A percentile compares a stretch with the other conserved stretches of the same genome.
These are phyloP conservation scores for Hartigia nigra DNA, from an alignment of 2,888 invertebrate species.

Conservation along the genomic window DNA sequence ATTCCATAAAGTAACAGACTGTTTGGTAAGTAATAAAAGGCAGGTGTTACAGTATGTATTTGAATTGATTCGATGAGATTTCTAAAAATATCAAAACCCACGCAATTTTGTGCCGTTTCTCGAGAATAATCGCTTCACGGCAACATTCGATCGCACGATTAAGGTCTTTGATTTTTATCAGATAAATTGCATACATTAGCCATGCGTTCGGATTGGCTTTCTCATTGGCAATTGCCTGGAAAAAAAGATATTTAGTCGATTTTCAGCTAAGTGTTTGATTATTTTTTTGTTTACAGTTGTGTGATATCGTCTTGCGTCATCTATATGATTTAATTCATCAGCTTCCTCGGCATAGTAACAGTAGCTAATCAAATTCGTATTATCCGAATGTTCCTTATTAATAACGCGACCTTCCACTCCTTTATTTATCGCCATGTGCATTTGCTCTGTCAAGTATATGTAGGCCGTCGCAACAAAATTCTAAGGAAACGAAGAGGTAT, in stretches of 20 bases:
- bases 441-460: conserved; percentile 47
- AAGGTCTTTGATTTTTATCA: conserved; percentile 34
- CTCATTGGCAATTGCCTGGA: conserved; percentile 36
- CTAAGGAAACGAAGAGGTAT: conserved; percentile 27
- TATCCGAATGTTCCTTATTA: not conserved
- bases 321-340: conserved; percentile 40
- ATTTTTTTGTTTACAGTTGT: conserved; percentile 27
- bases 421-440: conserved; percentile 47
- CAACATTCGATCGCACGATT: conserved; percentile 47
- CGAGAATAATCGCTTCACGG: conserved; percentile 42
- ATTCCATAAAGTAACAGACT: conserved; percentile 47
- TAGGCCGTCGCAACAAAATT: conserved; percentile 46
- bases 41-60: not conserved
- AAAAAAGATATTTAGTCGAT: not conserved
- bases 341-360: conserved; percentile 47
- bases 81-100: conserved; percentile 26
- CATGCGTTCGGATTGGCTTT: conserved; percentile 37
- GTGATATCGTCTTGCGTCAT: conserved; percentile 37
- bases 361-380: conserved; percentile 4
- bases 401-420: conserved; percentile 33
- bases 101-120: conserved; percentile 45
- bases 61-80: not conserved
- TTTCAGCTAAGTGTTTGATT: not conserved
- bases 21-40: not conserved
- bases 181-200: conserved; percentile 45